Conservation (phyloP, 2,113 vertebrate species). For the Heteronetta atricapilla region DNA sequence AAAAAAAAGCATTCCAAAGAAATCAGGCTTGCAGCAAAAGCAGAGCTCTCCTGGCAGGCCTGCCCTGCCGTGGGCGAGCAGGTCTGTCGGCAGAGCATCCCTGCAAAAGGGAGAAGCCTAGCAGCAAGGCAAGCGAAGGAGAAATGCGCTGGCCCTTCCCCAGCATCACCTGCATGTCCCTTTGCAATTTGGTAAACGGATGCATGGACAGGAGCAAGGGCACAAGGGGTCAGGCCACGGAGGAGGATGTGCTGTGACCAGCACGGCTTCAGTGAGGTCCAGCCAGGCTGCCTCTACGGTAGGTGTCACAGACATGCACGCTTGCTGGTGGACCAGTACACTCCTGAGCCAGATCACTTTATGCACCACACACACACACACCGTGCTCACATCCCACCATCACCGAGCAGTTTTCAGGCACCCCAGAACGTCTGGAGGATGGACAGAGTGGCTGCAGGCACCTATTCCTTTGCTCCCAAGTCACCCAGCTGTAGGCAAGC, state of each 20-base stretch:
- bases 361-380: fast-evolving
- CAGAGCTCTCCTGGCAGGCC: background rate
- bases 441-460: background rate
- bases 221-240: background rate
- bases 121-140: background rate
- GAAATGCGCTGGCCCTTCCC: fast-evolving
- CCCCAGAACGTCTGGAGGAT: background rate
- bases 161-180: background rate
- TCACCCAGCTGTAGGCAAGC: background rate
- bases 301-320: background rate
- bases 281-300: background rate
- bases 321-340: fast-evolving
- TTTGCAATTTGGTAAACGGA: background rate
- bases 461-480: background rate
- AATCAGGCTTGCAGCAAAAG: constrained; percentile 39
- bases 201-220: background rate
- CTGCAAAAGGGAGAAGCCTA: background rate
- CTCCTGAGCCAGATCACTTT: background rate
- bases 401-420: background rate
- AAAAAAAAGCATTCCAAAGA: constrained; percentile 44
- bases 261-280: background rate
- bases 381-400: background rate
- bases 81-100: background rate
- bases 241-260: background rate
- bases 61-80: background rate